Evolutionary conservation across 2,113 vertebrate genomes (phyloP).

Genomic region (Maccullochella peelii): DNA sequence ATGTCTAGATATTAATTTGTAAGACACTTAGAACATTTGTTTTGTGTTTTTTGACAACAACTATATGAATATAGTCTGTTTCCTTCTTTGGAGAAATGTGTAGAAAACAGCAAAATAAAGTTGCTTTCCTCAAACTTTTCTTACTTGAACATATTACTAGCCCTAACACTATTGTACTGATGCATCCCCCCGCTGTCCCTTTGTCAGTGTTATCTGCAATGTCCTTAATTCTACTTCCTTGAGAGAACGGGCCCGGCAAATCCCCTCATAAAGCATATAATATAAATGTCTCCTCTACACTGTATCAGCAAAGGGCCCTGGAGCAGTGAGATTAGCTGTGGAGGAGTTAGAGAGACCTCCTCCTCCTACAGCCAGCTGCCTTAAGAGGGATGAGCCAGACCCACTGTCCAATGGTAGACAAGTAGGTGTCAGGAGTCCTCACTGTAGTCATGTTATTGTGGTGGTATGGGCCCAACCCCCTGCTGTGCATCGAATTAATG

Average conservation of each 20-base stretch:
- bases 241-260: conserved; percentile 57
- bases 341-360: conserved; percentile 74
- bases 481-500: conserved; percentile 61
- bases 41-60: neutral
- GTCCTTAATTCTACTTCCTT: conserved; percentile 54
- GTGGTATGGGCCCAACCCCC: conserved; percentile 55
- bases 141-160: neutral
- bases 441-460: conserved; percentile 67
- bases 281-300: conserved; percentile 61
- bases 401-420: conserved; percentile 75
- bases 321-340: conserved; percentile 75
- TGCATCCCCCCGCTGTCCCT: conserved; percentile 23
- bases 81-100: neutral
- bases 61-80: neutral
- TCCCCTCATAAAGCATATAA: conserved; percentile 67
- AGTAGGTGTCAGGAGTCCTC: conserved; percentile 69
- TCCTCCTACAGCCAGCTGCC: conserved; percentile 53
- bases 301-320: conserved; percentile 68
- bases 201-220: conserved; percentile 36
- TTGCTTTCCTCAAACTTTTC: conserved; percentile 2
- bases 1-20: conserved; percentile 2
- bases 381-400: conserved; percentile 78
- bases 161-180: neutral
- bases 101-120: neutral
- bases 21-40: neutral